Evolutionary conservation across 2,888 invertebrate genomes (phyloP).

Genomic region (Yponomeuta sedellus): DNA sequence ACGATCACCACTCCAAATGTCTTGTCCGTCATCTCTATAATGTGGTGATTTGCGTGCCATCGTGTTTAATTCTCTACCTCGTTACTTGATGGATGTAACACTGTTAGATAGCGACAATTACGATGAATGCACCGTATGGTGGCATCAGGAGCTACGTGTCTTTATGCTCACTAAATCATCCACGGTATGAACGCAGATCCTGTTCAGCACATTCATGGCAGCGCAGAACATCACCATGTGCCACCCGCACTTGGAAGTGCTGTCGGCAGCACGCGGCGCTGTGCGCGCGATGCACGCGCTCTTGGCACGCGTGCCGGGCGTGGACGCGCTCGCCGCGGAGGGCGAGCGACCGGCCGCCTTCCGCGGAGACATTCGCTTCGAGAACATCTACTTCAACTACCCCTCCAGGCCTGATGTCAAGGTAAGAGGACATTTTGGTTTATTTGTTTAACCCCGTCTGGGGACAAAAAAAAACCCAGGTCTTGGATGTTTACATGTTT

Average conservation of each 20-base stretch:
- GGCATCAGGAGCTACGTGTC: too few species aligned
- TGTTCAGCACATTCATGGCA: constrained; percentile 85
- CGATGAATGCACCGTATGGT: too few species aligned
- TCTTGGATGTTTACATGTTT: too few species aligned
- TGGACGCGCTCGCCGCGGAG: constrained; percentile 40
- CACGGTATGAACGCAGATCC: constrained; percentile 56
- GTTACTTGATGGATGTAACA: too few species aligned
- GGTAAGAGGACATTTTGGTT: constrained; percentile 49
- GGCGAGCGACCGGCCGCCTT: constrained; percentile 73
- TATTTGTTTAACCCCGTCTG: too few species aligned
- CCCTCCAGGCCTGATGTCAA: constrained; percentile 85
- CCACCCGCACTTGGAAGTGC: constrained; percentile 84
- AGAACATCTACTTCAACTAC: constrained; percentile 84
- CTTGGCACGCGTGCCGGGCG: constrained; percentile 74
- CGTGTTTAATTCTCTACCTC: too few species aligned
- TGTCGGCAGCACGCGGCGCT: constrained; percentile 83
- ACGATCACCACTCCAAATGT: too few species aligned
- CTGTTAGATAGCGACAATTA: too few species aligned
- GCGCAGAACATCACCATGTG: constrained; percentile 86
- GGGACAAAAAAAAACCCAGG: too few species aligned
- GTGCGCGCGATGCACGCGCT: constrained; percentile 83
- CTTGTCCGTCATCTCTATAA: too few species aligned
- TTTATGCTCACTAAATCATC: too few species aligned
- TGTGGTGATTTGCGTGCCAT: too few species aligned
- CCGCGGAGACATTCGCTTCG: constrained; percentile 81